Conservation (phyloP, 2,888 invertebrate species). For the Nomada ferruginata region DNA sequence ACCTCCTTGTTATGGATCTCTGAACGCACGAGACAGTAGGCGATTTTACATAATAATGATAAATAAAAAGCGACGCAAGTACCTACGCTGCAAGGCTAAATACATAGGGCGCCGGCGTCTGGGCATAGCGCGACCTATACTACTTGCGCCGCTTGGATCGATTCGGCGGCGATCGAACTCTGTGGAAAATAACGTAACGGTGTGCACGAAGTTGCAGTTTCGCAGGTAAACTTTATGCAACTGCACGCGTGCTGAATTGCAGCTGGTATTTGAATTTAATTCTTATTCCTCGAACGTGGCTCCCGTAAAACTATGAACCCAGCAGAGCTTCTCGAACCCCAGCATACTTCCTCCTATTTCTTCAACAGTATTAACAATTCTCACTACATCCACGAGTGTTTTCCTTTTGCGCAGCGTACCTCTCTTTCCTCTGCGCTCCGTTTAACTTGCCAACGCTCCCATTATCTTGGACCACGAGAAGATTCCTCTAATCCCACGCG, state of each 20-base stretch:
- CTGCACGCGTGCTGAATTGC: constrained; percentile 53
- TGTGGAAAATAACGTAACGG: constrained; percentile 15
- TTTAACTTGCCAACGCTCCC: background rate
- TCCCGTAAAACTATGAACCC: constrained; percentile 56
- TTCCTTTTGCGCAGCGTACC: background rate
- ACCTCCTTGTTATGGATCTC: constrained; percentile 27
- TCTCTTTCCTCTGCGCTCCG: no score
- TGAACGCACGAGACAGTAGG: no score
- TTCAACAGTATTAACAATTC: no score
- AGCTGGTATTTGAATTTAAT: constrained; percentile 68
- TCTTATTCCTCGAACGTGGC: constrained; percentile 69
- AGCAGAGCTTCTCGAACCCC: constrained; percentile 52
- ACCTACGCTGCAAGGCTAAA: background rate
- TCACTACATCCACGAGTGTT: no score
- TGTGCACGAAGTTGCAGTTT: constrained; percentile 2
- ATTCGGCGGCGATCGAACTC: constrained; percentile 5
- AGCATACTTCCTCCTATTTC: constrained; percentile 11
- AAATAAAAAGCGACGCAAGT: background rate
- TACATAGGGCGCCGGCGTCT: background rate
- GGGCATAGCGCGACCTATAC: constrained; percentile 28
- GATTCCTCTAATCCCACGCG: background rate
- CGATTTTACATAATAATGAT: background rate
- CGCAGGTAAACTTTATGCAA: constrained; percentile 57
- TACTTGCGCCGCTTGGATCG: background rate
- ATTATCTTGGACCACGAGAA: background rate